These are phyloP conservation scores for Luperina nickerlii DNA, from an alignment of 2,888 invertebrate genomes.

Conservation along the genomic window DNA sequence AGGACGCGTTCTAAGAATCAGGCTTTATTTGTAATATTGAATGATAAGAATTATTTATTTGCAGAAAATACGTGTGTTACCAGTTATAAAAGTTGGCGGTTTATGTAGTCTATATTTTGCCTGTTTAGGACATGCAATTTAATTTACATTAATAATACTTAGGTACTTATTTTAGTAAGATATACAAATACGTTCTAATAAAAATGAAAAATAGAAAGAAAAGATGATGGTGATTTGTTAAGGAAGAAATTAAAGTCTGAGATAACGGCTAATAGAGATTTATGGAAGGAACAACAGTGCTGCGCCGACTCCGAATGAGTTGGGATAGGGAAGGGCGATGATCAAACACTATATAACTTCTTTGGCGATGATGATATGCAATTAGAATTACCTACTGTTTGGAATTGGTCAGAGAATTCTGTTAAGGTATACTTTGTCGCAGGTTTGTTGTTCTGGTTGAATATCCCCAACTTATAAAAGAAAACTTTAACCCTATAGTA, in stretches of 20 bases:
- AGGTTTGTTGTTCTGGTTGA: background rate
- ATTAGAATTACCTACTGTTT: background rate
- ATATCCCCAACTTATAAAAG: background rate
- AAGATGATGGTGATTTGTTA: background rate
- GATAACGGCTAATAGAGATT: background rate
- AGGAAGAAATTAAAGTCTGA: background rate
- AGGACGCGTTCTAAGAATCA: constrained; percentile 7
- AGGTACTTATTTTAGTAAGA: background rate
- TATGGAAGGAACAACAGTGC: background rate
- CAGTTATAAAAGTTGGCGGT: background rate
- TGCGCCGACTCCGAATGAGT: background rate
- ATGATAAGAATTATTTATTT: background rate
- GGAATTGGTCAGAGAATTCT: background rate
- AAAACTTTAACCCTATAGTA: background rate
- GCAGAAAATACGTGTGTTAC: background rate
- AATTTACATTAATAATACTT: background rate
- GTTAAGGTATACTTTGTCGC: background rate
- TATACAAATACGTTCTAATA: background rate
- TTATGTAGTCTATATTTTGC: background rate
- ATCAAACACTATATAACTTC: too few species aligned
- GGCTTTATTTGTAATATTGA: constrained; percentile 1
- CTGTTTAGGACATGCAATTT: background rate
- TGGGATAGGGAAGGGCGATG: background rate
- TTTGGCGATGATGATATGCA: too few species aligned
- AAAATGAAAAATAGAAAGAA: background rate